Conservation (phyloP, 2,797 vertebrate genomes). For the Micromesistius poutassou region DNA sequence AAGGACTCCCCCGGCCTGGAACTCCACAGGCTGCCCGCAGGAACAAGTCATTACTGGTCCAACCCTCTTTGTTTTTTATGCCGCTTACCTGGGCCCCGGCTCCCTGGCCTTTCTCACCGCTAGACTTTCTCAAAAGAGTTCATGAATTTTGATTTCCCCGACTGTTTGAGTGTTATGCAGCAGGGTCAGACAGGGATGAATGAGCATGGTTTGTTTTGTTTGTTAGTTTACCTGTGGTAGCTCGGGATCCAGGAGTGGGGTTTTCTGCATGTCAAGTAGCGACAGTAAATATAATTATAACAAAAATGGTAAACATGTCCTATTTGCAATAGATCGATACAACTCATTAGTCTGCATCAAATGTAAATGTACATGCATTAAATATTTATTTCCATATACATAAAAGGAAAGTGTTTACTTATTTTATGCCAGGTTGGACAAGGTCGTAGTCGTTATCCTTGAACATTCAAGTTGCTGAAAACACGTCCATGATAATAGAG, state of each 20-base stretch:
- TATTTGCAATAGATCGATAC: not conserved
- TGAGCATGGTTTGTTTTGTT: not conserved
- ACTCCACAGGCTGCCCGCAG: not conserved
- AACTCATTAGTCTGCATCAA: not conserved
- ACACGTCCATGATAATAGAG: not conserved
- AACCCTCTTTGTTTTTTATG: not conserved
- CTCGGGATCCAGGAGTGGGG: no score
- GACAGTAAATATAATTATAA: no score
- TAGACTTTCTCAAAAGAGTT: not conserved
- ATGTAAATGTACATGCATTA: no score
- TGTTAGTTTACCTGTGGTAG: not conserved
- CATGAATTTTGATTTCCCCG: not conserved
- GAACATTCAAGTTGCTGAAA: not conserved
- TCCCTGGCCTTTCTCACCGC: not conserved
- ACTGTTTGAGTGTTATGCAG: not conserved
- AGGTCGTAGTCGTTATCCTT: not conserved
- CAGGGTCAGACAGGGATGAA: not conserved
- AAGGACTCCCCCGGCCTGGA: not conserved
- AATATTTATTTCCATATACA: no score
- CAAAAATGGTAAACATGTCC: no score
- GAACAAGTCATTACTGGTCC: not conserved
- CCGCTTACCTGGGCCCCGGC: not conserved
- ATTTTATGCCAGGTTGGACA: not conserved
- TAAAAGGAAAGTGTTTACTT: not conserved
- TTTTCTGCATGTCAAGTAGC: not conserved